Evolutionary conservation across 1,140 invertebrate species (phyloP).

Genomic region (Drosophila arawakana): DNA sequence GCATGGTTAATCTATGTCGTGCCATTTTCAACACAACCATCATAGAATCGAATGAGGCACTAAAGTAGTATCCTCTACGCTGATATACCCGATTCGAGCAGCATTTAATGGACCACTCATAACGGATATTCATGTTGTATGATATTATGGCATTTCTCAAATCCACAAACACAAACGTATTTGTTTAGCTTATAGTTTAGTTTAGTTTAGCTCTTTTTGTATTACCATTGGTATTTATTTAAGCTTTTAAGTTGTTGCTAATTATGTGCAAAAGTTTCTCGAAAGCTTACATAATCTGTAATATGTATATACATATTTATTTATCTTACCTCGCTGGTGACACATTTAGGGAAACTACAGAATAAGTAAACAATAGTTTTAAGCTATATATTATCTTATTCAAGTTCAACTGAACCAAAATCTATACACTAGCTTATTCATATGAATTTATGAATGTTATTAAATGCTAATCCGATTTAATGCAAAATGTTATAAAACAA

Average conservation of each 20-base stretch:
- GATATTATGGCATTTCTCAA: constrained; percentile 54
- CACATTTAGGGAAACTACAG: constrained; percentile 69
- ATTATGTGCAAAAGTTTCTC: constrained; percentile 15
- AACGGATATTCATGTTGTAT: constrained; percentile 49
- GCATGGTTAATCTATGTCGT: constrained; percentile 72
- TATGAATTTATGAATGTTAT: constrained; percentile 49
- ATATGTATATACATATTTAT: constrained; percentile 24
- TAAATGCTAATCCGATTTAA: constrained; percentile 14
- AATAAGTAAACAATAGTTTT: constrained; percentile 27
- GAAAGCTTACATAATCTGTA: neutral
- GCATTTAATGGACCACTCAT: constrained; percentile 57
- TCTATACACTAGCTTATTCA: constrained; percentile 25
- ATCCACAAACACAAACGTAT: constrained; percentile 35
- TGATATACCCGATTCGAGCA: neutral
- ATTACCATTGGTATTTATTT: constrained; percentile 64
- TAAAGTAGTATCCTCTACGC: constrained; percentile 45
- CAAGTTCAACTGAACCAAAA: constrained; percentile 12
- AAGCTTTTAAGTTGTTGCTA: constrained; percentile 39
- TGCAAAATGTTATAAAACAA: neutral
- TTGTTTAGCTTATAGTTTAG: constrained; percentile 41
- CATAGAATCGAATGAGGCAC: constrained; percentile 71
- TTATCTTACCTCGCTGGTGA: constrained; percentile 53
- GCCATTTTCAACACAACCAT: constrained; percentile 81
- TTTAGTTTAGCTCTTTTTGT: constrained; percentile 17
- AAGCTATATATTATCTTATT: constrained; percentile 25